A percentile compares a stretch with the other conserved stretches of the same genome.
phyloP scores from a whole-genome alignment of 1,140 invertebrate genomes.

The Zaprionus kolodkinae region DNA sequence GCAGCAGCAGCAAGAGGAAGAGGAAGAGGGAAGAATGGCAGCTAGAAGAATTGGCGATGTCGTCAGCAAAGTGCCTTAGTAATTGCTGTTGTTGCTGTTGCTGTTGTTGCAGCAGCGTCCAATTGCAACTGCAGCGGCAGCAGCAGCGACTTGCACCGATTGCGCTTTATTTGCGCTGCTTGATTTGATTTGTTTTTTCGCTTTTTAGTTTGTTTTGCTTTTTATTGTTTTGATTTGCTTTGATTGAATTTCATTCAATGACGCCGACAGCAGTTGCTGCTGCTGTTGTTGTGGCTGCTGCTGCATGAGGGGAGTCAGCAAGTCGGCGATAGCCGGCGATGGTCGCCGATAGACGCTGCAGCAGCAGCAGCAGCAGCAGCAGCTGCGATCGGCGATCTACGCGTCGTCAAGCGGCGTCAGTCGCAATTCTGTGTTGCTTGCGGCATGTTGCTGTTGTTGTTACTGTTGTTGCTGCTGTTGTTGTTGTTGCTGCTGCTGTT shows the following conservation, averaged over 20 bases:
- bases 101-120: slow-evolving; percentile 7
- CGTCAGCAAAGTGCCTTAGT: background rate
- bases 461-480: background rate
- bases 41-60: background rate
- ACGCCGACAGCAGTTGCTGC: slow-evolving; percentile 37
- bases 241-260: slow-evolving; percentile 73
- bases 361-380: too few relatives aligned
- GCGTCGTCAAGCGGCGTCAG: slow-evolving; percentile 36
- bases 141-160: background rate
- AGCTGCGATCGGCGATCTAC: background rate
- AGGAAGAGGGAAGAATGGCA: background rate
- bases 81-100: background rate
- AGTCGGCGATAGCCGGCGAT: slow-evolving; percentile 5
- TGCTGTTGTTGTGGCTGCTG: background rate
- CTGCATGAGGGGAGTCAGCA: slow-evolving; percentile 2
- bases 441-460: slow-evolving; percentile 70
- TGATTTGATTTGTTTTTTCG: slow-evolving; percentile 44
- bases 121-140: slow-evolving; percentile 14
- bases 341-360: slow-evolving; percentile 6
- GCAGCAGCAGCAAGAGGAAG: slow-evolving; percentile 10
- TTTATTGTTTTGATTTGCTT: slow-evolving; percentile 57
- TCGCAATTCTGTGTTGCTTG: slow-evolving; percentile 65
- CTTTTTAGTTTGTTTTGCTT: background rate
- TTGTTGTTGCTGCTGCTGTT: slow-evolving; percentile 34
- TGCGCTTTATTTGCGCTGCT: slow-evolving; percentile 59